Percentiles rank a stretch among this genome's conserved stretches.
Conservation (phyloP, 1,140 invertebrate species). For the Gryllus bimaculatus region DNA sequence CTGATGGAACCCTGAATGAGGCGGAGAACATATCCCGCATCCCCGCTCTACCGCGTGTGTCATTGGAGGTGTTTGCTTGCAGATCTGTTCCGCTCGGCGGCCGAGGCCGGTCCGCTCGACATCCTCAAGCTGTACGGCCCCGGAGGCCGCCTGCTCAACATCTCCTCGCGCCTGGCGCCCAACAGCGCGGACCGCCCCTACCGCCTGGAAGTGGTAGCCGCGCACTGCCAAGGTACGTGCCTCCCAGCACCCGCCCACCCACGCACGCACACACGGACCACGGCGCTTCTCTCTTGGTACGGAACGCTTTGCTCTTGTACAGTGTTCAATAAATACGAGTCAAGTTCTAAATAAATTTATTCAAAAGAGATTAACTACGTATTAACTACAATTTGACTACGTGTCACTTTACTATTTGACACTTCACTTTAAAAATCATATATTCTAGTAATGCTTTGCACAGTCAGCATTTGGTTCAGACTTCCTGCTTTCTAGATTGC, state of each 20-base stretch:
- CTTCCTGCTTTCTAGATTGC: too few species aligned
- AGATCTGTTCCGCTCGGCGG: slow-evolving; percentile 51
- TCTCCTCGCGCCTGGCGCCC: slow-evolving; percentile 46
- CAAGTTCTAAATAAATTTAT: too few species aligned
- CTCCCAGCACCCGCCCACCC: too few species aligned
- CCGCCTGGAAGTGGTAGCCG: slow-evolving; percentile 45
- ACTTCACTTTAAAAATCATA: slow-evolving; percentile 28
- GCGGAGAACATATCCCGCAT: too few species aligned
- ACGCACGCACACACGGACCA: too few species aligned
- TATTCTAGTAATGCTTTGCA: slow-evolving; percentile 15
- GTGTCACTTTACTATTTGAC: not conserved
- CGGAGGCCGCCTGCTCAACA: slow-evolving; percentile 53
- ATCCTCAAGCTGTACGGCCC: slow-evolving; percentile 51
- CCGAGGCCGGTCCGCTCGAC: slow-evolving; percentile 50
- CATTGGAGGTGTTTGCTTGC: slow-evolving; percentile 11
- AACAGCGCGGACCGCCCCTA: slow-evolving; percentile 51
- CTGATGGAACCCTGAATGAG: too few species aligned
- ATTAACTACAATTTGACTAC: not conserved
- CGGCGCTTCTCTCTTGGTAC: too few species aligned
- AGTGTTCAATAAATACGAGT: not conserved
- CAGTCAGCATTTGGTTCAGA: too few species aligned
- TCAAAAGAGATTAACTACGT: too few species aligned
- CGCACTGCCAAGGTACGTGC: slow-evolving; percentile 18
- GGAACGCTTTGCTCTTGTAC: too few species aligned
- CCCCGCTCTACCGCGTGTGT: too few species aligned